phyloP scores from a whole-genome alignment of 2,113 vertebrate species.

The Rhombomys opimus region DNA sequence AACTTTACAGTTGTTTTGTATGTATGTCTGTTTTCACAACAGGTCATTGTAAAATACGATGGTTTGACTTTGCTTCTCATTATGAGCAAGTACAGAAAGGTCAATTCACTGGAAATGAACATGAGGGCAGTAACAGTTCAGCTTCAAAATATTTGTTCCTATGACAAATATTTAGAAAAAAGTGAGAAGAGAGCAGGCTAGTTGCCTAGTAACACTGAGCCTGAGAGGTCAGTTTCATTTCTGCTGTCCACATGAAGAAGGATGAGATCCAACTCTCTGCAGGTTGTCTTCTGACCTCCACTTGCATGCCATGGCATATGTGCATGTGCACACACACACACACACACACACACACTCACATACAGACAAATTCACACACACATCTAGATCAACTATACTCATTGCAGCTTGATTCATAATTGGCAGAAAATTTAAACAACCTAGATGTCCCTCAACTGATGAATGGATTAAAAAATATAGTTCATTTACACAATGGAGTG shows the following conservation, averaged over 20 bases:
- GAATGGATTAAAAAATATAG: background rate
- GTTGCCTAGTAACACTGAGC: background rate
- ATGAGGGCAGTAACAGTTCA: background rate
- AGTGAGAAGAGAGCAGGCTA: background rate
- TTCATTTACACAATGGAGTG: background rate
- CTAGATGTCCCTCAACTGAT: background rate
- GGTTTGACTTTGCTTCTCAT: background rate
- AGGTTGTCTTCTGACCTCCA: background rate
- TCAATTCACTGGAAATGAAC: background rate
- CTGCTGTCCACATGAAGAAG: background rate
- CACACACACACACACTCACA: too few relatives aligned
- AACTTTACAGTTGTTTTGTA: background rate
- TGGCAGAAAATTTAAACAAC: background rate
- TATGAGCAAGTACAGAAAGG: background rate
- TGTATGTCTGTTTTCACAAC: background rate
- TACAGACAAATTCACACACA: background rate
- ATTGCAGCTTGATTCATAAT: background rate
- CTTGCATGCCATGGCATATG: background rate
- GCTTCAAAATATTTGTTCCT: background rate
- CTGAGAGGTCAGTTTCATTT: background rate
- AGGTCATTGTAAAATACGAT: background rate
- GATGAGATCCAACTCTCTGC: background rate
- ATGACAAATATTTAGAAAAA: conserved; percentile 21
- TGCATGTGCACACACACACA: too few relatives aligned
- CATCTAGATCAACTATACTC: background rate